phyloP scores from a whole-genome alignment of 2,888 invertebrate genomes.

The Philhelius pedissequus region DNA sequence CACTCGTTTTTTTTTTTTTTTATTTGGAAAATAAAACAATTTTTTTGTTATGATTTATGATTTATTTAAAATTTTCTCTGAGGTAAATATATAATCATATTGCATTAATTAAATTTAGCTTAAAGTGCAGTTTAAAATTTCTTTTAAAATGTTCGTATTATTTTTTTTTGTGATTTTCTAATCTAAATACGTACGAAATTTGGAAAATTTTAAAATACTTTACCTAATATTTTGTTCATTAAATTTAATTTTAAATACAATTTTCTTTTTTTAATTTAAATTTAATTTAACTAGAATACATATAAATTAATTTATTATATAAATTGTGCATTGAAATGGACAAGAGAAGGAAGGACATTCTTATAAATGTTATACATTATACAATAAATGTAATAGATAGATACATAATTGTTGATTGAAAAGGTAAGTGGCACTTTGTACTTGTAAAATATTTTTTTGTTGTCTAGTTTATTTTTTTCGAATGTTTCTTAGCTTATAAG shows the following conservation, averaged over 20 bases:
- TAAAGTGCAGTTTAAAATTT: slow-evolving; percentile 40
- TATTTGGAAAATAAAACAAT: not conserved
- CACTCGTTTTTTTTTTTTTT: too few relatives aligned
- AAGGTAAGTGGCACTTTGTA: slow-evolving; percentile 70
- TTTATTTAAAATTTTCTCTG: slow-evolving; percentile 18
- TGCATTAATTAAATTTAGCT: slow-evolving; percentile 48
- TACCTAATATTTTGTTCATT: slow-evolving; percentile 31
- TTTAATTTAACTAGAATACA: slow-evolving; percentile 53
- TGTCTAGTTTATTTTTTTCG: not conserved
- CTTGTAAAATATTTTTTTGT: slow-evolving; percentile 35
- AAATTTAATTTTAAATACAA: slow-evolving; percentile 31
- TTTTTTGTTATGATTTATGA: not conserved
- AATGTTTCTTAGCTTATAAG: slow-evolving; percentile 50
- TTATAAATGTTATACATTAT: slow-evolving; percentile 42
- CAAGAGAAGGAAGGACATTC: slow-evolving; percentile 54
- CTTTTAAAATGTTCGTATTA: not conserved
- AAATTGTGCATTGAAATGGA: slow-evolving; percentile 67
- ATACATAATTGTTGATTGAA: slow-evolving; percentile 69
- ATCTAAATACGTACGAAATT: slow-evolving; percentile 57
- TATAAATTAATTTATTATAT: slow-evolving; percentile 22
- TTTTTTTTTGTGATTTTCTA: slow-evolving; percentile 35
- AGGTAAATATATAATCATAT: slow-evolving; percentile 42
- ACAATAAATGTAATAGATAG: slow-evolving; percentile 55
- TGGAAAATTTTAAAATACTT: slow-evolving; percentile 48
- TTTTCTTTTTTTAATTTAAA: not conserved